Evolutionary conservation across 1,140 invertebrate genomes (phyloP), one percentile per base, ranked within the genome.

Genomic region (Rhynchophorus ferrugineus): DNA sequence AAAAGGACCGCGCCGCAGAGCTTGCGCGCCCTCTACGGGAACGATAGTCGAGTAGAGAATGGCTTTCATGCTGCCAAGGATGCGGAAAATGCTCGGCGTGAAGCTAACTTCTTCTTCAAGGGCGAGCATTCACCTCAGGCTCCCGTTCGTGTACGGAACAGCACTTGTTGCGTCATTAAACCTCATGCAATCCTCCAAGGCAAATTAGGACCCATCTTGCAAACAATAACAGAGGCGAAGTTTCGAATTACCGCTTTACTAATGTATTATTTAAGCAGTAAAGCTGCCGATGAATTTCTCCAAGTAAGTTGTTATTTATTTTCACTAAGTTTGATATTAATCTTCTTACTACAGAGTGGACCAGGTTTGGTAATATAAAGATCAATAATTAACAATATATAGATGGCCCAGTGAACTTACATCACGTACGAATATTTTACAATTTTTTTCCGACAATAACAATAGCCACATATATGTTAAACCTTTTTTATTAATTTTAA

Each of bases 91-190:
- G 85, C 83, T 29, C 61, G 72, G 36, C 66, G 76, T 59, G 77
- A 61, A 47, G 52, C 61, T 6, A 49, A 48, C 35, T 63, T 62
- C 53, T 67, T 68, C 38, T 65, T 64, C 35, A 60, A 61, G 0
- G 54, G 61, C 24, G 56, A 59, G n/a, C 29, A 67, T 75, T 61
- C 75, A n/a, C 71, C 78, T 1, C 61, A 74, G 46, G 70, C 73
- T 49, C 78, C 76, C 16, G 81, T 82, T 1, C 80, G 77, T 62
- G 77, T 21, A 75, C 13, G 78, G 37, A 80, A 82, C 56, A 84
- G 84, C 45, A 89, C 91, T 3, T 84, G 89, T 56, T 91, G 88
- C 64, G 76, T 97, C 20, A 85, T 96, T 13, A 95, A 95, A 70
- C 92, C 93, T n/a, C 91, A 95, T 72, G 85, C 85, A 36, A 74